Evolutionary conservation across 2,888 invertebrate genomes (phyloP).

Genomic region (Drosophila parthenogenetica): DNA sequence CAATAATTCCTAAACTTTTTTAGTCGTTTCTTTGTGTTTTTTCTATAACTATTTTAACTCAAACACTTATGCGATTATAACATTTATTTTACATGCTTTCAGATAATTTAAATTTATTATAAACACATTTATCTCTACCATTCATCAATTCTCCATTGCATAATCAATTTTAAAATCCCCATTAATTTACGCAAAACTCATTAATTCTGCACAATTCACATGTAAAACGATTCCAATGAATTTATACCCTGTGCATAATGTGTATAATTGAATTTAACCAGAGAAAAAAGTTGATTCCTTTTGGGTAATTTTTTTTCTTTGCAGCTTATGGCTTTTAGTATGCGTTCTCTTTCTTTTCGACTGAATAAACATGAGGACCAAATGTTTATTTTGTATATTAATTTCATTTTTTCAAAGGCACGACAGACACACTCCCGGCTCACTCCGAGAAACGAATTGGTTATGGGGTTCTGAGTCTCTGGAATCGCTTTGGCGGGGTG

Average conservation of each 20-base stretch:
- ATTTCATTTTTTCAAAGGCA: slow-evolving; percentile 51
- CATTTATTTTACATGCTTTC: too few species aligned
- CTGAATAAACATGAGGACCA: slow-evolving; percentile 46
- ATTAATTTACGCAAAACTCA: background rate
- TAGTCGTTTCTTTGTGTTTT: too few species aligned
- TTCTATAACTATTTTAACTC: too few species aligned
- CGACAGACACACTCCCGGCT: slow-evolving; percentile 7
- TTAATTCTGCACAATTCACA: background rate
- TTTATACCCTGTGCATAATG: background rate
- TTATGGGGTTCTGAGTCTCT: background rate
- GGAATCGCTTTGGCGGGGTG: too few species aligned
- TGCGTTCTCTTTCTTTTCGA: slow-evolving; percentile 9
- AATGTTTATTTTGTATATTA: slow-evolving; percentile 66
- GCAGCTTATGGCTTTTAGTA: slow-evolving; percentile 2
- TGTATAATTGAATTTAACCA: slow-evolving; percentile 11
- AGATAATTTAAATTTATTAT: too few species aligned
- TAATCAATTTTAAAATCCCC: background rate
- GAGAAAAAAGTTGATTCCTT: background rate
- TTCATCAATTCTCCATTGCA: too few species aligned
- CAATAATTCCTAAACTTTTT: too few species aligned
- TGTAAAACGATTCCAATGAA: background rate
- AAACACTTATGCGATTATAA: too few species aligned
- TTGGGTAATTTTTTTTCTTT: slow-evolving; percentile 3
- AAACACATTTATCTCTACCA: too few species aligned
- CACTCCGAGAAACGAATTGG: background rate